phyloP scores from a whole-genome alignment of 2,113 vertebrate genomes.

The Neodontobutis hainanensis region DNA sequence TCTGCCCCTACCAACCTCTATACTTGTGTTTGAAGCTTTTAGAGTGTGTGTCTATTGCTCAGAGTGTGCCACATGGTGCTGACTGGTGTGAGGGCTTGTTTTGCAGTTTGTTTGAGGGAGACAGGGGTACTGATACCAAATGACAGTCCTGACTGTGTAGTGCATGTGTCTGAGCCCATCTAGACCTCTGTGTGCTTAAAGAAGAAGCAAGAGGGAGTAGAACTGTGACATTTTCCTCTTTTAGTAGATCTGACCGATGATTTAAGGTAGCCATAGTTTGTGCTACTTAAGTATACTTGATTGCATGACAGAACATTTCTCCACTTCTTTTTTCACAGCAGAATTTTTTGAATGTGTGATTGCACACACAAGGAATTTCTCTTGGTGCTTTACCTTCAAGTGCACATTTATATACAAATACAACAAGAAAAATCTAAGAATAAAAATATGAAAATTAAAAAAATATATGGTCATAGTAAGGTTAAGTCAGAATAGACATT shows the following conservation, averaged over 20 bases:
- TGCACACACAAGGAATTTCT: too few relatives aligned
- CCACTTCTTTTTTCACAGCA: too few relatives aligned
- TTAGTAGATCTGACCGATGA: conserved; percentile 7
- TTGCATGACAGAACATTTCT: too few relatives aligned
- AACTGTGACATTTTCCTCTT: conserved; percentile 58
- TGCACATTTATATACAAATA: too few relatives aligned
- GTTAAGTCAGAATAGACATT: too few relatives aligned
- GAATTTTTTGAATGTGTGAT: too few relatives aligned
- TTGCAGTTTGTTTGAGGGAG: conserved; percentile 45
- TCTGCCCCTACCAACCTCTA: conserved; percentile 56
- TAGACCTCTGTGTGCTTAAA: conserved; percentile 51
- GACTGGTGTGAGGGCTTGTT: conserved; percentile 53
- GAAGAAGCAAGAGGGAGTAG: conserved; percentile 25
- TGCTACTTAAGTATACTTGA: not conserved
- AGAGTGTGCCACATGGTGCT: conserved; percentile 11
- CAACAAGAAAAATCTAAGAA: too few relatives aligned
- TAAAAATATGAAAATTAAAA: too few relatives aligned
- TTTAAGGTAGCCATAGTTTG: not conserved
- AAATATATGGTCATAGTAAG: too few relatives aligned
- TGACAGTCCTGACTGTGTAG: conserved; percentile 72
- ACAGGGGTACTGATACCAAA: conserved; percentile 72
- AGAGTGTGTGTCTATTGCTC: conserved; percentile 3
- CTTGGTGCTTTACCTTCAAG: too few relatives aligned
- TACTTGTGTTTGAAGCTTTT: conserved; percentile 19
- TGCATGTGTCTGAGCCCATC: conserved; percentile 68